phyloP scores from a whole-genome alignment of 2,797 vertebrate genomes.

The Propithecus perrieri region DNA sequence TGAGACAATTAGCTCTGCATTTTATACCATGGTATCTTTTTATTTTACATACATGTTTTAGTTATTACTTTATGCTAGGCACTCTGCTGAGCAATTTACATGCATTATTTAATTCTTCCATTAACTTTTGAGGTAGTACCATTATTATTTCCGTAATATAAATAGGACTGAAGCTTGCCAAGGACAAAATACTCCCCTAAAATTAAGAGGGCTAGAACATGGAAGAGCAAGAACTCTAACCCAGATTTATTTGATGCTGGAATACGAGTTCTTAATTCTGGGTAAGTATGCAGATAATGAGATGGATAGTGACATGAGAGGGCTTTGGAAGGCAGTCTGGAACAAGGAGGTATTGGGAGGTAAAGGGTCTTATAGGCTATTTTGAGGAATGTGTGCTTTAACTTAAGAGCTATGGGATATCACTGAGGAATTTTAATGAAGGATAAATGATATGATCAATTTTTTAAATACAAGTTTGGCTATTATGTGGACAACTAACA shows the following conservation, averaged over 20 bases:
- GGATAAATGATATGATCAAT: background rate
- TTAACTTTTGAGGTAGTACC: conserved; percentile 69
- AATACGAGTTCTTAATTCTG: background rate
- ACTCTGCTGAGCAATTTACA: conserved; percentile 54
- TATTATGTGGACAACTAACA: background rate
- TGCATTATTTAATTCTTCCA: conserved; percentile 47
- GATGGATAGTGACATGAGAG: background rate
- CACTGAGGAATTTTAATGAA: background rate
- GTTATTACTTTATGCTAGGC: conserved; percentile 44
- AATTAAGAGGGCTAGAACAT: conserved; percentile 17
- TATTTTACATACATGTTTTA: conserved; percentile 31
- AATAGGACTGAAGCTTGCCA: conserved; percentile 19
- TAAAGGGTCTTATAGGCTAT: background rate
- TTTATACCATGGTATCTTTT: background rate
- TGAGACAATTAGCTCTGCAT: background rate
- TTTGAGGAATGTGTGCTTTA: conserved; percentile 12
- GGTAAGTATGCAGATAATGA: background rate
- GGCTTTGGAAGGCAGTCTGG: background rate
- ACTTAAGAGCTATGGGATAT: background rate
- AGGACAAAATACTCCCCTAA: conserved; percentile 12
- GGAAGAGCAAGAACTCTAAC: background rate
- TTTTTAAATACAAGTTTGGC: conserved; percentile 9
- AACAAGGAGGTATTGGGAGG: background rate
- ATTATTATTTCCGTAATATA: conserved; percentile 38
- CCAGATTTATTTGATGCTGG: background rate